phyloP scores from a whole-genome alignment of 2,113 vertebrate genomes.

The Pelodiscus sinensis region DNA sequence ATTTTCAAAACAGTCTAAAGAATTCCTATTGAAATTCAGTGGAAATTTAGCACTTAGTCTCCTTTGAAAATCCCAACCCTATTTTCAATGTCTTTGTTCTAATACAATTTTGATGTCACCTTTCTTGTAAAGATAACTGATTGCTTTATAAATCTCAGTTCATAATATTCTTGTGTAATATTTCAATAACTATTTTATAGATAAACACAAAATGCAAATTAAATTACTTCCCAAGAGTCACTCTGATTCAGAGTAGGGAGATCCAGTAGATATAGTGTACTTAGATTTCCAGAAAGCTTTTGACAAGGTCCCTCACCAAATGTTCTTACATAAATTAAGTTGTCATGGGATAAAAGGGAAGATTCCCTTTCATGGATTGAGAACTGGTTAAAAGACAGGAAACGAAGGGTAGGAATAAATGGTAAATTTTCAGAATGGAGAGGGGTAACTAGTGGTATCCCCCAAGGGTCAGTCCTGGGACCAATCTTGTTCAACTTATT shows the following conservation, averaged over 20 bases:
- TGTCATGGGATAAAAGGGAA: too few species aligned
- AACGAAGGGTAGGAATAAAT: too few species aligned
- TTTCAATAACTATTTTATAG: neutral
- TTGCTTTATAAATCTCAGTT: neutral
- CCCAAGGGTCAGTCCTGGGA: too few species aligned
- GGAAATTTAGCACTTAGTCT: neutral
- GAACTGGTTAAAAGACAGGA: too few species aligned
- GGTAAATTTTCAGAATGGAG: too few species aligned
- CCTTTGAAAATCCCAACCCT: neutral
- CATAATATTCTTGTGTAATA: neutral
- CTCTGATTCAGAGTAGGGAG: neutral
- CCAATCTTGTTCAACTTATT: too few species aligned
- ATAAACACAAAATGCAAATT: neutral
- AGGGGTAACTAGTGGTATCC: too few species aligned
- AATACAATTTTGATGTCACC: neutral
- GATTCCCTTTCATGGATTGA: too few species aligned
- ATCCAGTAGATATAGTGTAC: too few species aligned
- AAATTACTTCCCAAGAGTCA: neutral
- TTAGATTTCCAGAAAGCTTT: too few species aligned
- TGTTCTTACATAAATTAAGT: too few species aligned
- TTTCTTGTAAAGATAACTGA: neutral
- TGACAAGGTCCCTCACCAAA: too few species aligned
- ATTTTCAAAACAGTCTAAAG: neutral
- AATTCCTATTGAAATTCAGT: constrained; percentile 7
- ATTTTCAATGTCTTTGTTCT: neutral